Evolutionary conservation across 2,888 invertebrate species (phyloP).

Genomic region (Sphinx pinastri): DNA sequence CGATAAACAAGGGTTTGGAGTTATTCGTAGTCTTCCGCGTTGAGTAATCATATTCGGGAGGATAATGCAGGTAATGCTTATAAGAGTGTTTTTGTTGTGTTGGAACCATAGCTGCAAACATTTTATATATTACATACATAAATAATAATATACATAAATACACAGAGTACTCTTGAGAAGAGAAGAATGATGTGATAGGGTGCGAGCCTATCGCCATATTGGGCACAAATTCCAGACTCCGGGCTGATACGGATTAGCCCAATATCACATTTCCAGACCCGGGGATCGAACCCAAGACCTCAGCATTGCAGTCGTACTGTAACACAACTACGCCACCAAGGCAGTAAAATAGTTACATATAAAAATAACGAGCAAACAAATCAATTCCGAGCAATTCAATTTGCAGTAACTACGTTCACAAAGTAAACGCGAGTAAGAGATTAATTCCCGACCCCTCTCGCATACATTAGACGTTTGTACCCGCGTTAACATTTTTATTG

Average conservation of each 20-base stretch:
- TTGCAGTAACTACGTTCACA: conserved; percentile 55
- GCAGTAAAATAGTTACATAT: too few species aligned
- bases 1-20: conserved; percentile 47
- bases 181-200: too few species aligned
- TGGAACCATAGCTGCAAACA: background rate
- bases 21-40: conserved; percentile 37
- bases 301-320: too few species aligned
- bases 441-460: conserved; percentile 73
- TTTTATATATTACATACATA: background rate
- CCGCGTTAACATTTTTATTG: conserved; percentile 83
- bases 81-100: conserved; percentile 6
- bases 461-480: conserved; percentile 80
- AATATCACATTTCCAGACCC: too few species aligned
- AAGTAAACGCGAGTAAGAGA: conserved; percentile 38
- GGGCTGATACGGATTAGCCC: too few species aligned
- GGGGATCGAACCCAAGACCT: too few species aligned
- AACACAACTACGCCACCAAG: too few species aligned
- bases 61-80: conserved; percentile 17
- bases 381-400: conserved; percentile 61
- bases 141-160: background rate
- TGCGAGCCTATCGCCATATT: too few species aligned
- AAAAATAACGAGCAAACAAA: conserved; percentile 32
- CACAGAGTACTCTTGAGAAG: too few species aligned
- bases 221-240: too few species aligned
- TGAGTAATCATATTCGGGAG: conserved; percentile 49